phyloP scores from a whole-genome alignment of 2,797 vertebrate genomes.

The Ara ararauna region DNA sequence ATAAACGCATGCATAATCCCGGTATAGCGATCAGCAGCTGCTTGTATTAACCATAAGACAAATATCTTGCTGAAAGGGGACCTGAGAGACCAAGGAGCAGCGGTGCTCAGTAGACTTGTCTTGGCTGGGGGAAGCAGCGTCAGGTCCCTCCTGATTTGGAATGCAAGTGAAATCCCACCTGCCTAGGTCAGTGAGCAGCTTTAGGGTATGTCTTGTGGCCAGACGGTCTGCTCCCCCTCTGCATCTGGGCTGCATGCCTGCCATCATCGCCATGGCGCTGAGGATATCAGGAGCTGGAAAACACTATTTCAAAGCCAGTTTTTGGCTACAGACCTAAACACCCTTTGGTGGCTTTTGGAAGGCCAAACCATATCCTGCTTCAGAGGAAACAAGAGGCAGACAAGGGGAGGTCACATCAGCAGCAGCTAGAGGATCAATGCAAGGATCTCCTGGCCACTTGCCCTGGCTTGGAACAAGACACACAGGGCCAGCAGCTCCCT shows the following conservation, averaged over 20 bases:
- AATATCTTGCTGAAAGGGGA: not conserved
- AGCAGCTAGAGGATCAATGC: not conserved
- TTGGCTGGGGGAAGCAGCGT: not conserved
- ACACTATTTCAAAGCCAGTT: not conserved
- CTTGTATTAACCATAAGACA: not conserved
- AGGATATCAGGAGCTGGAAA: not conserved
- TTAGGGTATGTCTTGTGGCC: not conserved
- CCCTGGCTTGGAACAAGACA: not conserved
- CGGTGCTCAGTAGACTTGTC: not conserved
- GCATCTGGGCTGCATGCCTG: not conserved
- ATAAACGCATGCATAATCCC: not conserved
- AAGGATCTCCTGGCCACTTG: not conserved
- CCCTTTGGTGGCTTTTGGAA: not conserved
- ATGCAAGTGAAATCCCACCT: not conserved
- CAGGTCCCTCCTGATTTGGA: not conserved
- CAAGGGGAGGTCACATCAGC: not conserved
- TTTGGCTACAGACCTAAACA: not conserved
- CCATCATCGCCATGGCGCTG: accelerated
- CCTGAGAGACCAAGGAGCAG: not conserved
- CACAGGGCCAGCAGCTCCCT: not conserved
- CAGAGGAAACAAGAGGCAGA: not conserved
- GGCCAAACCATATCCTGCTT: not conserved
- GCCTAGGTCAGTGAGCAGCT: not conserved
- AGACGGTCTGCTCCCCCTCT: not conserved
- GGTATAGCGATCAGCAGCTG: not conserved